Percentiles rank a stretch among this genome's conserved stretches.
phyloP scores from a whole-genome alignment of 35 echinoderm and acorn worm genomes.

The Diadema setosum region DNA sequence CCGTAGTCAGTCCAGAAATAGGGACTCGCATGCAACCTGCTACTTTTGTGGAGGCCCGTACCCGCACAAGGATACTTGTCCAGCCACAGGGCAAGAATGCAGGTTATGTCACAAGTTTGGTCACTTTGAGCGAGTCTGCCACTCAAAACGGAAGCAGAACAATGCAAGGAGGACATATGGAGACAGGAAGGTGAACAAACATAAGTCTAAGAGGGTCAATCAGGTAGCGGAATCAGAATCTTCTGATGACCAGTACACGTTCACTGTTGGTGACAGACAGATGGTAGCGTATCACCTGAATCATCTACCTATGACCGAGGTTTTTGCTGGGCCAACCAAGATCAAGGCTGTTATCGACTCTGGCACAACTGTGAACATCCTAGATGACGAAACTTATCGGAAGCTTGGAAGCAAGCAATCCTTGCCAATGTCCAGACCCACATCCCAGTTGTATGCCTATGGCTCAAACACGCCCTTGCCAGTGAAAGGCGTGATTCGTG shows the following conservation, averaged over 20 bases:
- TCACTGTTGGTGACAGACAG: not conserved
- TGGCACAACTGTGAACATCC: constrained; percentile 9
- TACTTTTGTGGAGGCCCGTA: too few species aligned
- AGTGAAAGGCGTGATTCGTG: not conserved
- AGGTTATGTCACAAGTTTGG: not conserved
- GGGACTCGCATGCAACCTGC: too few species aligned
- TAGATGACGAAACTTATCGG: not conserved
- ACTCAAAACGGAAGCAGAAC: not conserved
- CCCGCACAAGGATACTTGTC: too few species aligned
- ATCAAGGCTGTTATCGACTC: constrained; percentile 6
- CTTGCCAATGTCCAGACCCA: not conserved
- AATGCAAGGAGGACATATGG: not conserved
- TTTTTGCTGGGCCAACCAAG: too few species aligned
- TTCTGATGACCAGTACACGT: not conserved
- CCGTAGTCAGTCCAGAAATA: too few species aligned
- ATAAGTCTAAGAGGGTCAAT: not conserved
- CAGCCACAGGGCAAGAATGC: not conserved
- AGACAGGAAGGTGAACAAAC: not conserved
- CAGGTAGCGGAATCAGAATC: not conserved
- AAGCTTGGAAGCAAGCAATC: not conserved
- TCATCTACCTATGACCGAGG: not conserved
- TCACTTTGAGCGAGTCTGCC: not conserved
- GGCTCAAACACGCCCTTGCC: not conserved
- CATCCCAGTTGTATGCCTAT: not conserved
- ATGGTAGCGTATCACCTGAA: not conserved